A percentile compares a stretch with the other conserved stretches of the same genome.
Evolutionary conservation across 2,888 invertebrate species (phyloP).

Genomic region (Pimpla rufipes): DNA sequence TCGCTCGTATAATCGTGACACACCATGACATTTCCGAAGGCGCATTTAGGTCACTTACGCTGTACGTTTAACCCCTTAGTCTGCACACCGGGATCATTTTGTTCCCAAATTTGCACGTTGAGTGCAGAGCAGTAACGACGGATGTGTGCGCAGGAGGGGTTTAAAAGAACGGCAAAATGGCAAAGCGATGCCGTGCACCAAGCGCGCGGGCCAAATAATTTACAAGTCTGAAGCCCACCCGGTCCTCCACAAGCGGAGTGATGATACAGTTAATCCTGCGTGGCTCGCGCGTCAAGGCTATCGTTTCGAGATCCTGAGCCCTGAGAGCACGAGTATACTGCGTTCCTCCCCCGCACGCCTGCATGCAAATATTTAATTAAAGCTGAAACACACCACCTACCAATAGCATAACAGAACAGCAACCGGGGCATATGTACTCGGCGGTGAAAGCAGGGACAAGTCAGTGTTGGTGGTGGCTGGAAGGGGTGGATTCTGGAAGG

Average conservation of each 20-base stretch:
- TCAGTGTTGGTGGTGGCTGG: conserved; percentile 59
- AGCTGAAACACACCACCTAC: conserved; percentile 67
- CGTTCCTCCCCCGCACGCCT: conserved; percentile 61
- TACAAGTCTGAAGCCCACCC: background rate
- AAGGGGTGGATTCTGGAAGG: conserved; percentile 49
- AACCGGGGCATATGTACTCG: conserved; percentile 74
- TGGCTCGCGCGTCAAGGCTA: conserved; percentile 43
- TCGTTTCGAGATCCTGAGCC: conserved; percentile 38
- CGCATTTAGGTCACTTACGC: too few species aligned
- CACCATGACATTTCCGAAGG: too few species aligned
- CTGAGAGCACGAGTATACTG: conserved; percentile 27
- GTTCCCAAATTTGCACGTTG: too few species aligned
- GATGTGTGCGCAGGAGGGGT: too few species aligned
- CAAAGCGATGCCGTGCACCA: too few species aligned
- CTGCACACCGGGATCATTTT: too few species aligned
- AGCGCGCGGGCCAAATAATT: background rate
- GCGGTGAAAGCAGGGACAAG: conserved; percentile 55
- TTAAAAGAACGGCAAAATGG: too few species aligned
- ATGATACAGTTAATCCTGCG: conserved; percentile 34
- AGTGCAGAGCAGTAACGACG: too few species aligned
- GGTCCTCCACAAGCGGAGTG: background rate
- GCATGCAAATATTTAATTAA: conserved; percentile 83
- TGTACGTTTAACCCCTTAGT: too few species aligned
- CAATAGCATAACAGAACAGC: conserved; percentile 50
- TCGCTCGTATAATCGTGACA: too few species aligned